Evolutionary conservation across 1,140 invertebrate species (phyloP).

Genomic region (Pseudomyrmex pallidus): DNA sequence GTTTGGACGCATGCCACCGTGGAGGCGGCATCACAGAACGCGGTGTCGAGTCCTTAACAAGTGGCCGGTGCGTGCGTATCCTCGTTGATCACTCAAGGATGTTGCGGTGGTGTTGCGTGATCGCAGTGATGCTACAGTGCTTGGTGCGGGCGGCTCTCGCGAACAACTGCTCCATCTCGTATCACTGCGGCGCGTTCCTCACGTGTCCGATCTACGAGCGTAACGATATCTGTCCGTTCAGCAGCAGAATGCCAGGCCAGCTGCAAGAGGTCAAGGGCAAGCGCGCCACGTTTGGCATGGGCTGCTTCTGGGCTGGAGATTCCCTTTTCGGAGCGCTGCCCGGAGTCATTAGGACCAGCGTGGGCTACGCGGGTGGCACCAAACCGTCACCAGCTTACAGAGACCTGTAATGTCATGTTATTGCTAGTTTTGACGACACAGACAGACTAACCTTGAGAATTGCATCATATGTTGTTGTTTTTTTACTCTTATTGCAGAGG

Average conservation of each 20-base stretch:
- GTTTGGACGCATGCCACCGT: constrained; percentile 33
- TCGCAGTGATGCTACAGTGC: constrained; percentile 18
- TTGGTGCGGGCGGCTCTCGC: constrained; percentile 2
- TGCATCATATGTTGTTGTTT: constrained; percentile 67
- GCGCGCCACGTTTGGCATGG: constrained; percentile 96
- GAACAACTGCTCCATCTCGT: constrained; percentile 34
- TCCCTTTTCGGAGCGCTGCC: constrained; percentile 93
- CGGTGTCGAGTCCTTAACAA: neutral
- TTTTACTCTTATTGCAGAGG: constrained; percentile 87
- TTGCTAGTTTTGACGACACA: neutral
- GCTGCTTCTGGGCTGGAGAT: constrained; percentile 98
- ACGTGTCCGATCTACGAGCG: constrained; percentile 20
- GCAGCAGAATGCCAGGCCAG: constrained; percentile 81
- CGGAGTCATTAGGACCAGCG: constrained; percentile 95
- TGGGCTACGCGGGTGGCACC: constrained; percentile 97
- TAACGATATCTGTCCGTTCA: constrained; percentile 48
- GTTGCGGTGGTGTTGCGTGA: neutral
- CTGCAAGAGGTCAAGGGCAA: constrained; percentile 83
- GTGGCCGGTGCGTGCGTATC: neutral
- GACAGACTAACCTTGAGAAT: neutral
- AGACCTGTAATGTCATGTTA: constrained; percentile 89
- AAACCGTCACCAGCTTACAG: constrained; percentile 93
- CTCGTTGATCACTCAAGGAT: neutral
- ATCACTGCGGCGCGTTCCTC: neutral
- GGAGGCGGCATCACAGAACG: constrained; percentile 11